phyloP scores from a whole-genome alignment of 2,888 invertebrate genomes.

The Dinocampus coccinellae region DNA sequence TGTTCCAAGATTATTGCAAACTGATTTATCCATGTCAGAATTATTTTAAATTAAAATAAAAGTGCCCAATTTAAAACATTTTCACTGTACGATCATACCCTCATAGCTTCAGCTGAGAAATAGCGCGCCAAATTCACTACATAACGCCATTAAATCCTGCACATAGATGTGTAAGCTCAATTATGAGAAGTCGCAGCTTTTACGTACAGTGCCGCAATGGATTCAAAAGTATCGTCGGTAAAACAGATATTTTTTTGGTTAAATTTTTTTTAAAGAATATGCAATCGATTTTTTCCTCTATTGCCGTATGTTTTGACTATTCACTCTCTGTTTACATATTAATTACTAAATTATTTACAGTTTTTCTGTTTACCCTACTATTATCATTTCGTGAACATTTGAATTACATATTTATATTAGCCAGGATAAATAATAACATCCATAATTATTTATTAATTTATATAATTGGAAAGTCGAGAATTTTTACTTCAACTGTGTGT shows the following conservation, averaged over 20 bases:
- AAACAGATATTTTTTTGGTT: not conserved
- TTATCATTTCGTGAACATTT: no score
- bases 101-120: conserved; percentile 29
- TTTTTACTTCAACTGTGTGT: no score
- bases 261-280: not conserved
- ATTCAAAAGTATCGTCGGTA: not conserved
- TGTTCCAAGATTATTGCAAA: not conserved
- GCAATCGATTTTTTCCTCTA: no score
- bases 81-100: not conserved
- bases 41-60: not conserved
- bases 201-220: not conserved
- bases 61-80: no score
- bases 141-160: not conserved
- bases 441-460: no score
- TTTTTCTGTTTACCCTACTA: no score
- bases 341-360: no score
- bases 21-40: not conserved
- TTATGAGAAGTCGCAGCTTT: not conserved
- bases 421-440: no score
- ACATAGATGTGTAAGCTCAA: not conserved
- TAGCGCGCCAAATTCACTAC: conserved; percentile 17
- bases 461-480: no score
- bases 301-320: no score
- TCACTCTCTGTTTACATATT: no score
- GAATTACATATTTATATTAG: no score